Conservation (phyloP, 1,140 invertebrate species). For the Stenopsyche tienmushanensis region DNA sequence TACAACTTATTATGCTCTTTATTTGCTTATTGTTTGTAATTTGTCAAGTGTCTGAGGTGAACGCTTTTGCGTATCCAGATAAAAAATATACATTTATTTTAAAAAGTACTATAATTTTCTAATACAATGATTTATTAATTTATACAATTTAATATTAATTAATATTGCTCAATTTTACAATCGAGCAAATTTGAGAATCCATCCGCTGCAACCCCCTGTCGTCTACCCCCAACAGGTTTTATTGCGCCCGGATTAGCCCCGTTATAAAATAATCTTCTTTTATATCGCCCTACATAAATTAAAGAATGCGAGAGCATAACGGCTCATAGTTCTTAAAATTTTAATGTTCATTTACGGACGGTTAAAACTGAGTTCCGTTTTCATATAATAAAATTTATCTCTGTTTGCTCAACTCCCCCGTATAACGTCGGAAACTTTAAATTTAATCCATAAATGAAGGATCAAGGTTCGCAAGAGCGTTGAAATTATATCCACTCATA, state of each 20-base stretch:
- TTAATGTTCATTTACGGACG: conserved; percentile 37
- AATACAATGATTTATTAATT: not conserved
- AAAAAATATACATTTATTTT: too few species aligned
- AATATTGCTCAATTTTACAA: not conserved
- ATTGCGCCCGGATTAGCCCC: conserved; percentile 31
- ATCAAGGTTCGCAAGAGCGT: too few species aligned
- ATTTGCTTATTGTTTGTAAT: too few species aligned
- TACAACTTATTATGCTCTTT: too few species aligned
- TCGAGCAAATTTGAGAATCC: not conserved
- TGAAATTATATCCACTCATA: too few species aligned
- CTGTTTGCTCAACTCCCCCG: conserved; percentile 14
- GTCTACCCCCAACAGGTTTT: conserved; percentile 12
- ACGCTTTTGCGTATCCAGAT: too few species aligned
- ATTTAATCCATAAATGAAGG: too few species aligned
- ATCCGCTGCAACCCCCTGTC: not conserved
- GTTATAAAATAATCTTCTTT: conserved; percentile 40
- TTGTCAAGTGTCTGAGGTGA: too few species aligned
- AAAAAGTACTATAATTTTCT: too few species aligned
- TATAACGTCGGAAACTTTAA: too few species aligned
- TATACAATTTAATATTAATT: not conserved
- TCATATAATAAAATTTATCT: conserved; percentile 28
- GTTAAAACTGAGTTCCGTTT: conserved; percentile 33
- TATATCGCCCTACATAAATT: conserved; percentile 30
- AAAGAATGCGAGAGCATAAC: conserved; percentile 8
- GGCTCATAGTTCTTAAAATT: conserved; percentile 30